Percentiles rank a stretch among this genome's conserved stretches.
These are phyloP conservation scores for Drosophila miranda DNA, from an alignment of 1,140 invertebrate species.

Conservation along the genomic window DNA sequence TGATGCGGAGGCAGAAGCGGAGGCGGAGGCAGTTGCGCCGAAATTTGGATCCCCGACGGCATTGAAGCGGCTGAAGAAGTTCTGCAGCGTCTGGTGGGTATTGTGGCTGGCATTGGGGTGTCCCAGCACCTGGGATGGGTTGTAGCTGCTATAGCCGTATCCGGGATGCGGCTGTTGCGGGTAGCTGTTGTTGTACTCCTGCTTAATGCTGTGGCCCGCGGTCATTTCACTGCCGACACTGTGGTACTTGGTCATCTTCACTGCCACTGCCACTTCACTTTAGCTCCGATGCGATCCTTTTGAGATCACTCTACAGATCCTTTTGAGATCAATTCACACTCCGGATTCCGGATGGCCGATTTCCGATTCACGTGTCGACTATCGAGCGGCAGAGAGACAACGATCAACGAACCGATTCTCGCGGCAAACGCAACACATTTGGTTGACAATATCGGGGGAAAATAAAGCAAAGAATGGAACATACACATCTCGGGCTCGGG, in stretches of 20 bases:
- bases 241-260: constrained; percentile 72
- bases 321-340: background rate
- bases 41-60: constrained; percentile 64
- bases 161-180: constrained; percentile 45
- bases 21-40: constrained; percentile 16
- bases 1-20: constrained; percentile 20
- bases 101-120: constrained; percentile 24
- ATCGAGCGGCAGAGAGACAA: constrained; percentile 8
- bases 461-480: constrained; percentile 43
- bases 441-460: constrained; percentile 56
- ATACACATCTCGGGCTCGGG: constrained; percentile 16
- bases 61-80: constrained; percentile 77
- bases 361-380: constrained; percentile 3
- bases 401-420: constrained; percentile 55
- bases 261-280: constrained; percentile 30
- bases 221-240: constrained; percentile 48
- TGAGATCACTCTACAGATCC: background rate
- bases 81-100: constrained; percentile 71
- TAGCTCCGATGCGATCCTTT: constrained; percentile 4
- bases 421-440: constrained; percentile 78
- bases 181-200: constrained; percentile 63
- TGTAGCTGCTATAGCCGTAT: constrained; percentile 30
- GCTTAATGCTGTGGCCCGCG: constrained; percentile 48
- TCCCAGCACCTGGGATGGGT: constrained; percentile 8
- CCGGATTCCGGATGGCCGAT: constrained; percentile 1